These are phyloP conservation scores for Macrocentrus cingulum DNA, from an alignment of 1,140 invertebrate genomes.

Conservation along the genomic window DNA sequence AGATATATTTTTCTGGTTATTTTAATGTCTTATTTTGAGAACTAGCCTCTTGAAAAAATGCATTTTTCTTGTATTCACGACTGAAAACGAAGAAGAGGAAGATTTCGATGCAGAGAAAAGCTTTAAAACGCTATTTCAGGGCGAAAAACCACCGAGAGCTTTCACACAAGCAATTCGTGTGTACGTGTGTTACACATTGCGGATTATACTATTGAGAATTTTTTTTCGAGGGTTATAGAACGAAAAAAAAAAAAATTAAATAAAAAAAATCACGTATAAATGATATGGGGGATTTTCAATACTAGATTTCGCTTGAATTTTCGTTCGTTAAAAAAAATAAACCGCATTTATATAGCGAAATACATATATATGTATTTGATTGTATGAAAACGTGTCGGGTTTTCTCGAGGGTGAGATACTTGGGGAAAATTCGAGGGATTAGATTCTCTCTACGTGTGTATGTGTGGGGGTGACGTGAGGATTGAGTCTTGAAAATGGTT, in stretches of 20 bases:
- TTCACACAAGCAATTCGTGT: slow-evolving; percentile 15
- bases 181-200: slow-evolving; percentile 15
- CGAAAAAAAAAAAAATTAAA: neutral
- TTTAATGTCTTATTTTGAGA: neutral
- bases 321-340: no score
- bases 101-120: neutral
- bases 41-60: slow-evolving; percentile 11
- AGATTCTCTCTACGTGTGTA: no score
- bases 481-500: neutral
- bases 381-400: no score
- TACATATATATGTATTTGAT: no score
- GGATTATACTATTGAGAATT: slow-evolving; percentile 6
- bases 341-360: neutral
- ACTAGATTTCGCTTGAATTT: no score
- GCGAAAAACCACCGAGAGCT: slow-evolving; percentile 23
- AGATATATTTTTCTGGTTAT: no score
- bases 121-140: slow-evolving; percentile 14
- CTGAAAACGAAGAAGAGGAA: neutral
- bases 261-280: neutral
- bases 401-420: no score
- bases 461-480: no score
- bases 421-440: no score
- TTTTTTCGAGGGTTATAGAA: neutral
- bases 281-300: no score
- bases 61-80: slow-evolving; percentile 2